These are phyloP conservation scores for Nebria brevicollis DNA, from an alignment of 2,888 invertebrate genomes.

Conservation along the genomic window DNA sequence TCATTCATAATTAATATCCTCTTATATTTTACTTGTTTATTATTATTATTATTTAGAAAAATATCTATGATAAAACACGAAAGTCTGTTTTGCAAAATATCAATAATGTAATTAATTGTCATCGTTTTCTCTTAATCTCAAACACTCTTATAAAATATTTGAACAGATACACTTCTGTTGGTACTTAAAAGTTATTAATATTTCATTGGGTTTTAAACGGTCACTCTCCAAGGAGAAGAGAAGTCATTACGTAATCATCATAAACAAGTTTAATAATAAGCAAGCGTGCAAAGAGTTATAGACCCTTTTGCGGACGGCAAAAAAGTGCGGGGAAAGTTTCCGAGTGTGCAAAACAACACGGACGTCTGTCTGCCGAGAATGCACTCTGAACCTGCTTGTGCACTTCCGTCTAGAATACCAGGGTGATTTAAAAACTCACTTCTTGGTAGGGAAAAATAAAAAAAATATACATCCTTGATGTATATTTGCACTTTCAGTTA, in stretches of 20 bases:
- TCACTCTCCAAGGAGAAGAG: background rate
- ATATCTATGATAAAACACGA: background rate
- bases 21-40: background rate
- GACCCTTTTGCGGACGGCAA: background rate
- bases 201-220: conserved; percentile 2
- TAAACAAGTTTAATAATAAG: conserved; percentile 14
- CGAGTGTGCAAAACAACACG: background rate
- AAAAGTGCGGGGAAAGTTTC: background rate
- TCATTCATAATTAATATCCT: background rate
- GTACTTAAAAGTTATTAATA: conserved; percentile 5
- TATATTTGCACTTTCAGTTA: background rate
- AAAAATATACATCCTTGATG: background rate
- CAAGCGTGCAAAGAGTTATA: background rate
- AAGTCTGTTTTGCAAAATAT: too few relatives aligned
- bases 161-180: background rate
- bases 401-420: conserved; percentile 4
- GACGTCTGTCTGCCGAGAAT: background rate
- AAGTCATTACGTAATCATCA: conserved; percentile 10
- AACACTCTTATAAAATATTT: background rate
- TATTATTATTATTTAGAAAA: background rate
- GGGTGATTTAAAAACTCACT: background rate
- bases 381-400: background rate
- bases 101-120: too few relatives aligned
- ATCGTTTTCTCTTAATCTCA: too few relatives aligned
- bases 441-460: background rate